Conservation (phyloP, 23 tunicate species). For the Ascidia mentula region DNA sequence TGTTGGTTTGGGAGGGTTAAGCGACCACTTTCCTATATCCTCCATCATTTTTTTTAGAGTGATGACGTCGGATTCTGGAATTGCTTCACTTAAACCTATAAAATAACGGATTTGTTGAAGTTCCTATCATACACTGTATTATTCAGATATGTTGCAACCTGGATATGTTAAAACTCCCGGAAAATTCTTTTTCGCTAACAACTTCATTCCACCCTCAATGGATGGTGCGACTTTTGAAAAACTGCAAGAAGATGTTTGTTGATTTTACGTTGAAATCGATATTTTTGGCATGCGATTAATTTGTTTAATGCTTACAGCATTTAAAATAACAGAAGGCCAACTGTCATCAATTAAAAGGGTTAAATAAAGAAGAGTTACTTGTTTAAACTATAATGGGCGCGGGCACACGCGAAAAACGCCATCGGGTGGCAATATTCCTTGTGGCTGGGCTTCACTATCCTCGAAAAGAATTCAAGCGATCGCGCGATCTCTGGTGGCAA, state of each 20-base stretch:
- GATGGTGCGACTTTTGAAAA: conserved; percentile 27
- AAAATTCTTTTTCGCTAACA: conserved; percentile 23
- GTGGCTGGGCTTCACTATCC: background rate
- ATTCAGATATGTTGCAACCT: too few species aligned
- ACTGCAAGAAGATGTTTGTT: conserved; percentile 11
- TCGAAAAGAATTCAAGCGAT: conserved; percentile 32
- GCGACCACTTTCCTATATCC: conserved; percentile 8
- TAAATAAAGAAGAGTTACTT: conserved; percentile 31
- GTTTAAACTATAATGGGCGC: conserved; percentile 49
- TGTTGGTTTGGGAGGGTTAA: conserved; percentile 33
- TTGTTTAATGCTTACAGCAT: too few species aligned
- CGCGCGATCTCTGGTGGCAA: conserved; percentile 28
- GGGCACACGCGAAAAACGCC: conserved; percentile 42
- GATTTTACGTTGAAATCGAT: too few species aligned
- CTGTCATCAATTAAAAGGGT: too few species aligned
- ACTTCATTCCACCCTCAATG: conserved; percentile 21
- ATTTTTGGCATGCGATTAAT: too few species aligned
- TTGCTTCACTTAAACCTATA: conserved; percentile 40
- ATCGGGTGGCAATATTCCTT: conserved; percentile 43
- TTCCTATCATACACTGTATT: too few species aligned
- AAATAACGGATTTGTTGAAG: too few species aligned
- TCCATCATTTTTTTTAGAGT: conserved; percentile 22
- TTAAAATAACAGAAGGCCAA: too few species aligned
- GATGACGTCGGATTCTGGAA: conserved; percentile 57
- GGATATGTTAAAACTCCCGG: conserved; percentile 43